Conservation (phyloP, 2,797 vertebrate genomes). For the Passerculus sandwichensis region DNA sequence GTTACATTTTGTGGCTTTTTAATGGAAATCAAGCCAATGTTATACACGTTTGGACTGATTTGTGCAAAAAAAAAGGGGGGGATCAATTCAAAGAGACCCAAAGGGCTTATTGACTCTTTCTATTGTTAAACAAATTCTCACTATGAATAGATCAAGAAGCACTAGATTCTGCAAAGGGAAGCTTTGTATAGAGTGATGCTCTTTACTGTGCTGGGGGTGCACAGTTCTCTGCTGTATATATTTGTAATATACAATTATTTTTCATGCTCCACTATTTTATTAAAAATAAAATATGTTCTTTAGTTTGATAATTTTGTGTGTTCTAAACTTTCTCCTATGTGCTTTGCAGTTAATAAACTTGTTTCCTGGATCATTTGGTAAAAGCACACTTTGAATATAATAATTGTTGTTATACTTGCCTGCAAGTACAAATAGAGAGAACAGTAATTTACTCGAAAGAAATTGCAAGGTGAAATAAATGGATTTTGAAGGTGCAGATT, state of each 20-base stretch:
- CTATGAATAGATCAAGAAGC: constrained; percentile 88
- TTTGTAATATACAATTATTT: constrained; percentile 86
- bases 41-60: constrained; percentile 86
- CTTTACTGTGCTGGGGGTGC: constrained; percentile 75
- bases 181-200: constrained; percentile 79
- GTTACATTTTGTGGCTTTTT: constrained; percentile 89
- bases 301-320: constrained; percentile 83
- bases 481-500: background rate
- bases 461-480: background rate
- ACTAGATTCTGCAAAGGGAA: constrained; percentile 82
- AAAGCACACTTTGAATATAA: background rate
- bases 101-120: constrained; percentile 85
- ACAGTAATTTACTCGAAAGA: background rate
- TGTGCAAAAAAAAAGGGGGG: constrained; percentile 71
- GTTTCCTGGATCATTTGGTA: background rate
- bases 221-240: constrained; percentile 83
- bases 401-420: background rate
- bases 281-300: constrained; percentile 90
- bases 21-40: constrained; percentile 89
- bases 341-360: constrained; percentile 37
- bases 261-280: constrained; percentile 89
- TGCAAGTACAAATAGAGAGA: background rate
- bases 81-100: constrained; percentile 81
- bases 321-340: constrained; percentile 21
- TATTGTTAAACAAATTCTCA: constrained; percentile 87